Base-by-base conservation (phyloP, 2,888 invertebrate genomes). In the Tricholauxania praeusta region DNA sequence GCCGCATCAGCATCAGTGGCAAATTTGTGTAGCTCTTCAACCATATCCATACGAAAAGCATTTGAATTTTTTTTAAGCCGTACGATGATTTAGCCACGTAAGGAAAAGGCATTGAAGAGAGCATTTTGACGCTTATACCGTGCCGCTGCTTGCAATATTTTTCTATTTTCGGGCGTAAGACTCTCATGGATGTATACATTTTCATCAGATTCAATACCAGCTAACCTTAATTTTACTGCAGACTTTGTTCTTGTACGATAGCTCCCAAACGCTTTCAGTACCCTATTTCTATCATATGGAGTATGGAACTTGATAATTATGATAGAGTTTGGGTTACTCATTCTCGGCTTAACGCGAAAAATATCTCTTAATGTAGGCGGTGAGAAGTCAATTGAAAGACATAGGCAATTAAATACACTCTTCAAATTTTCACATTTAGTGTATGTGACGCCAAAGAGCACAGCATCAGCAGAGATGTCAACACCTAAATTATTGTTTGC, bases 251-350 rank as follows among this genome's bases (percentile, higher is more conserved):
- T n/a, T 7, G 1, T 12, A 15, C 62, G 32, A 47, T 62, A 32
- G 4, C 3, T 12, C 3, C 62, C 62, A 8, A 32, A 62, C 22
- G 62, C 62, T 22, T 62, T 62, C n/a, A 62, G 12, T 12, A 62
- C 62, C 6, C 28, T 22, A 47, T 62, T 62, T 6, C 62, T 22
- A 6, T 62, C 14, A n/a, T 62, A 32, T 14, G 62, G 62, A 28
- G 62, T 14, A 15, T 15, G 28, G 39, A 28, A 62, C 15, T 62
- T 62, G 12, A 62, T 15, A 62, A 62, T 32, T 15, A 62, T 28
- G 6, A 62, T 10, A 5, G 39, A 39, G 39, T 39, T 39, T 8
- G 39, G 5, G 1, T 39, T 10, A 39, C 39, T 39, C 39, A 39
- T 1, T 39, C 8, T 39, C 8, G 39, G 39, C 6, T 10, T 6